Evolutionary conservation across 2,888 invertebrate species (phyloP), one percentile per base, ranked within the genome.

Genomic region (Ceratothoa steindachneri): DNA sequence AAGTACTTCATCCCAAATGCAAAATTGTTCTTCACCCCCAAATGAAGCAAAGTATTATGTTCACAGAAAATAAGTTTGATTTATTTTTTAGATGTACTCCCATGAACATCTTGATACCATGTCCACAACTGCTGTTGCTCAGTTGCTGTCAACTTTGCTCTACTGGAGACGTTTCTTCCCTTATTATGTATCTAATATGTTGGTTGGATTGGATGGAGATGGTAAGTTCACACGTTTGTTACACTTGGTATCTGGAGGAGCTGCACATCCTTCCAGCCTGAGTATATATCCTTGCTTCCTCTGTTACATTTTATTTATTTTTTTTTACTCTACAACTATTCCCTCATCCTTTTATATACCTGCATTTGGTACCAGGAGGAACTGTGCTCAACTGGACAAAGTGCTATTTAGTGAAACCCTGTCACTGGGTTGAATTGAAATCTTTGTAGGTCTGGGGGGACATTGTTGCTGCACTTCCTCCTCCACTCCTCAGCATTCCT

Each of bases 91-190:
- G 89, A 95, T 97, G 91, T 97, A 96, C 83, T 88, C 91, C 81
- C 95, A 98, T 83, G 93, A 95, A 81, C 97, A 98, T 85, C 91
- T 94, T 83, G 95, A 93, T 85, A 87, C 89, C 0, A 97, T 97
- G 93, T 88, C 92, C 0, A 94, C 97, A 0, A 90, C 92, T 70
- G 97, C 97, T 1, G 89, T 93, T 2, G 95, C 98, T 1, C 97
- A 98, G 85, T 93, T 99, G 93, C 86, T 99, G 19, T 93, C 97
- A 0, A 96, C 95, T 2, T 91, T 96, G 87, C 87, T 99, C 81
- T 99, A 99, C 84, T 93, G 95, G 84, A 93, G 95, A 82, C 89
- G 99, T 73, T 99, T 99, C 86, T 99, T 99, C 85, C 99, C 99
- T 0, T 98, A 97, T 85, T 99, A 97, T 83, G 92, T 97, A 27